Conservation (phyloP, 2,797 vertebrate species). For the Salmo trutta region DNA sequence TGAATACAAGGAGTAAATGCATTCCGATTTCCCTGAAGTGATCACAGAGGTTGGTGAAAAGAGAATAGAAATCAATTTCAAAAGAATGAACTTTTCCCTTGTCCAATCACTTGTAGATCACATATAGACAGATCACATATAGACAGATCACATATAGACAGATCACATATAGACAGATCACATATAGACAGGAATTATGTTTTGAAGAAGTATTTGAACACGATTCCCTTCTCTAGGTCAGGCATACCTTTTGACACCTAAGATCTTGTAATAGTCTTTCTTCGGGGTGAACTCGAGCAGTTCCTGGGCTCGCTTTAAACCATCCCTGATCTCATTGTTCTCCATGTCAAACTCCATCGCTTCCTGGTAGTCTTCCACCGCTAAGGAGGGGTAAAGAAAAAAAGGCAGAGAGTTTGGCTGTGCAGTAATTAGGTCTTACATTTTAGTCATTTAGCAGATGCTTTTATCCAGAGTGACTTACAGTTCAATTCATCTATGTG, state of each 20-base stretch:
- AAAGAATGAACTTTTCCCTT: not conserved
- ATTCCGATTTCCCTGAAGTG: not conserved
- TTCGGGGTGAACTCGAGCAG: conserved; percentile 82
- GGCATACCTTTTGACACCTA: conserved; percentile 79
- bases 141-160: not conserved
- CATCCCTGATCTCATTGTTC: conserved; percentile 77
- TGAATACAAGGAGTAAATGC: not conserved
- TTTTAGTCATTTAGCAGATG: too few relatives aligned
- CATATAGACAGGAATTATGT: not conserved
- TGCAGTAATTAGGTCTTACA: not conserved
- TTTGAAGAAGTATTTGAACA: not conserved
- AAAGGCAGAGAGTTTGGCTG: not conserved
- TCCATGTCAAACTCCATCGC: conserved; percentile 81
- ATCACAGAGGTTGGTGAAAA: not conserved
- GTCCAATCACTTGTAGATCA: not conserved
- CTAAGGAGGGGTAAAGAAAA: conserved; percentile 47
- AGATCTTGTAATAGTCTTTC: conserved; percentile 86
- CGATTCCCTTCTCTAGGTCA: not conserved
- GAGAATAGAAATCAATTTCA: not conserved
- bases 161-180: not conserved
- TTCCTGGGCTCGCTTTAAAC: conserved; percentile 81
- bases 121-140: not conserved
- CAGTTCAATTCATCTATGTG: too few relatives aligned
- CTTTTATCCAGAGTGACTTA: too few relatives aligned
- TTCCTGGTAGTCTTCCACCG: conserved; percentile 84